phyloP scores from a whole-genome alignment of 2,113 vertebrate genomes.

The Myotis davidii region DNA sequence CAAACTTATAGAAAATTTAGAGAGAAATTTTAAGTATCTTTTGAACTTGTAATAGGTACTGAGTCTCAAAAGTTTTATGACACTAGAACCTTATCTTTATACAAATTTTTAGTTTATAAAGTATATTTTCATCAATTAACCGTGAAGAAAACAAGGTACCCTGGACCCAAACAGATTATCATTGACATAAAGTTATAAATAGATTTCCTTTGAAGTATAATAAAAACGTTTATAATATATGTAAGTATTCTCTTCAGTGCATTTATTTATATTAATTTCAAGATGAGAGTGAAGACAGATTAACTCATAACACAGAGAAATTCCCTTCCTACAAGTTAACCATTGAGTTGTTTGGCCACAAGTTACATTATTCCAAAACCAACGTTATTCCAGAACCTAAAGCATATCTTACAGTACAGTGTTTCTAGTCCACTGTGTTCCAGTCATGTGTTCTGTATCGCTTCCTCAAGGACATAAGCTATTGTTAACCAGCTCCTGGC shows the following conservation, averaged over 20 bases:
- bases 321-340: background rate
- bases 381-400: background rate
- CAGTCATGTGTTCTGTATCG: background rate
- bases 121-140: background rate
- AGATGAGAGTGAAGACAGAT: background rate
- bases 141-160: background rate
- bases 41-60: background rate
- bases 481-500: background rate
- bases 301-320: background rate
- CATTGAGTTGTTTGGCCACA: constrained; percentile 1
- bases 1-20: constrained; percentile 7
- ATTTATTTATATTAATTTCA: constrained; percentile 48
- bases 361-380: constrained; percentile 3
- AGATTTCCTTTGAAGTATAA: background rate
- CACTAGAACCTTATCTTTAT: background rate
- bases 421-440: background rate
- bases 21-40: constrained; percentile 26
- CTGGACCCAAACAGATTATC: background rate
- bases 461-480: background rate
- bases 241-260: background rate
- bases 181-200: background rate
- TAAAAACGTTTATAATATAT: background rate
- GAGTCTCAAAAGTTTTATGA: constrained; percentile 31
- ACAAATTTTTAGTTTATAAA: constrained; percentile 5
- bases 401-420: background rate